These are phyloP conservation scores for Zaprionus tsacasi DNA, from an alignment of 1,140 invertebrate genomes.

Conservation along the genomic window DNA sequence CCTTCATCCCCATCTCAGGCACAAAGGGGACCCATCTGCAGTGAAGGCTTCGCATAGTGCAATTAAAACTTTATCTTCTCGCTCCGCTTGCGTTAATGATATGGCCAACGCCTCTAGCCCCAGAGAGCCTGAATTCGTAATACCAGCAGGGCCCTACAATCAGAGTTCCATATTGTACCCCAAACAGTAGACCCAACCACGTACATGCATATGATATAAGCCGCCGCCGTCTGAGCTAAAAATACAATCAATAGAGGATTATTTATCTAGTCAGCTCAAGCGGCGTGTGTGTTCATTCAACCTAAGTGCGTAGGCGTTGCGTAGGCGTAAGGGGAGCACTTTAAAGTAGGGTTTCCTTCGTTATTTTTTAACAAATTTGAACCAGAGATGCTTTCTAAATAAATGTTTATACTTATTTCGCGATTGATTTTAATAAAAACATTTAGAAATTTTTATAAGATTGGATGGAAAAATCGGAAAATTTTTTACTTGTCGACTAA, in stretches of 20 bases:
- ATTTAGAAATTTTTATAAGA: too few species aligned
- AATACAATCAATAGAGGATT: conserved; percentile 1
- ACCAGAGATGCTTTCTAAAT: neutral
- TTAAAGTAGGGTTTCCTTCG: neutral
- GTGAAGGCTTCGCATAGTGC: conserved; percentile 34
- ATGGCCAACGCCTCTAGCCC: neutral
- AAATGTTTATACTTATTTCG: neutral
- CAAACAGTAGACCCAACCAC: neutral
- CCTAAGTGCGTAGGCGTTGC: neutral
- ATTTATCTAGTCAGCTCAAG: neutral
- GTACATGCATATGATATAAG: neutral
- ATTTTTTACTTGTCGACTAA: too few species aligned
- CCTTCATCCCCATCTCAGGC: neutral
- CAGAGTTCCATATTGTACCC: neutral
- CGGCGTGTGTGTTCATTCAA: neutral
- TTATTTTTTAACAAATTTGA: neutral
- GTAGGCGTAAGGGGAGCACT: neutral
- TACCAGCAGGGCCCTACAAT: neutral
- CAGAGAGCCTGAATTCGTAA: neutral
- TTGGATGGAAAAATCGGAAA: too few species aligned
- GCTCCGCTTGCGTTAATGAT: neutral
- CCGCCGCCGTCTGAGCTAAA: neutral
- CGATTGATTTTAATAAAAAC: neutral
- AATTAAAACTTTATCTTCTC: conserved; percentile 49
- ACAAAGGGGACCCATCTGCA: conserved; percentile 32